Percentiles rank a stretch among this genome's conserved stretches.
Evolutionary conservation across 2,888 invertebrate genomes (phyloP).

Genomic region (Caenorhabditis macrosperma): DNA sequence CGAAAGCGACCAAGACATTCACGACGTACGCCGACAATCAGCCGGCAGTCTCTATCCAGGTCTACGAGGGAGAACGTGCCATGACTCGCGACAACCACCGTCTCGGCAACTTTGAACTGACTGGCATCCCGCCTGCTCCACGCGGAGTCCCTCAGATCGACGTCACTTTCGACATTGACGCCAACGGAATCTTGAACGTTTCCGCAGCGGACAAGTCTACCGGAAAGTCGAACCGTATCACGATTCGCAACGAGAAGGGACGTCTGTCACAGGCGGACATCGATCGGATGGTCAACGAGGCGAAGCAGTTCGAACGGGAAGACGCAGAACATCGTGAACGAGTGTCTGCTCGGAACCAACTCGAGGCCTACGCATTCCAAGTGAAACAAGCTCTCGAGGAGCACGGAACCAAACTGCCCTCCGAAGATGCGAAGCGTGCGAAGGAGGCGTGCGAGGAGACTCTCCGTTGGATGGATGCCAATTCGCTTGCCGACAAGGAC

Average conservation of each 20-base stretch:
- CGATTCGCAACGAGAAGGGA: constrained; percentile 84
- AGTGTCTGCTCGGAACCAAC: constrained; percentile 87
- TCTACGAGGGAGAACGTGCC: constrained; percentile 84
- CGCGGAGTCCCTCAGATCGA: constrained; percentile 83
- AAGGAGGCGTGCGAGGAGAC: constrained; percentile 92
- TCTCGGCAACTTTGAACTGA: constrained; percentile 81
- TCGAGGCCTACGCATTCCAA: constrained; percentile 87
- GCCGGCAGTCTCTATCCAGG: constrained; percentile 90
- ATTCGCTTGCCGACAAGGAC: no score
- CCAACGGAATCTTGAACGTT: constrained; percentile 79
- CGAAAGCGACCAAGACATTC: constrained; percentile 83
- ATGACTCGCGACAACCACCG: constrained; percentile 82
- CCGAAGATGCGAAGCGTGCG: constrained; percentile 88
- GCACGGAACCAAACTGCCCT: constrained; percentile 89
- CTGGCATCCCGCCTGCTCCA: constrained; percentile 80
- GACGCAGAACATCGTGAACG: constrained; percentile 83
- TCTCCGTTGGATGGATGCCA: constrained; percentile 86
- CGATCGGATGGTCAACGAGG: constrained; percentile 89
- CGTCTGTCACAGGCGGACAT: constrained; percentile 94
- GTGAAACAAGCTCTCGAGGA: constrained; percentile 74
- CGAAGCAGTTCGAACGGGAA: constrained; percentile 89
- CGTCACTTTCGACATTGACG: no score
- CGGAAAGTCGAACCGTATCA: constrained; percentile 74
- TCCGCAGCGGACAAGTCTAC: constrained; percentile 77
- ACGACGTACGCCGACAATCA: constrained; percentile 95